Evolutionary conservation across 2,113 vertebrate species (phyloP).

Genomic region (Nesogale talazaci): DNA sequence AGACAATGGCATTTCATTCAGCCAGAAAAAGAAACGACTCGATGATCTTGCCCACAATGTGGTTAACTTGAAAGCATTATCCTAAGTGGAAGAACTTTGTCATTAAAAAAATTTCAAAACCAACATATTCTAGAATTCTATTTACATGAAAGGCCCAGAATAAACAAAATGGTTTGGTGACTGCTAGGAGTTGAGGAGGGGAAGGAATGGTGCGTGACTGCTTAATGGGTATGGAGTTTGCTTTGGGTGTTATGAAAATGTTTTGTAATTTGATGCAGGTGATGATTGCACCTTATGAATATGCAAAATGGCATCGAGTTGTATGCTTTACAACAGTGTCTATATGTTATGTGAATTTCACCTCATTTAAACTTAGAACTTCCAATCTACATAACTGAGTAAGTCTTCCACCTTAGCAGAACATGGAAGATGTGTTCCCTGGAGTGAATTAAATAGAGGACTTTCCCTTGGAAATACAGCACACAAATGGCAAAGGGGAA

Average conservation of each 20-base stretch:
- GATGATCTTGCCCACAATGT: background rate
- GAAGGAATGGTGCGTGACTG: background rate
- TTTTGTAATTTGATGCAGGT: background rate
- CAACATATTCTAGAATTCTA: background rate
- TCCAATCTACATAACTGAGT: background rate
- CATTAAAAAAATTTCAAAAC: background rate
- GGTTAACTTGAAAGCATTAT: background rate
- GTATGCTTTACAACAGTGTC: background rate
- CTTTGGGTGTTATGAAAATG: background rate
- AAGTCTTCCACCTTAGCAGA: background rate
- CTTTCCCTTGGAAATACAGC: background rate
- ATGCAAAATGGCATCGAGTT: background rate
- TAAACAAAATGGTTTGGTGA: background rate
- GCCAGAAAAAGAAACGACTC: background rate
- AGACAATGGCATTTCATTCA: background rate
- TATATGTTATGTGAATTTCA: background rate
- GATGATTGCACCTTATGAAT: background rate
- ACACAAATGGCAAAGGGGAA: background rate
- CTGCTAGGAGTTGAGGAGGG: background rate
- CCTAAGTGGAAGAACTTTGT: background rate
- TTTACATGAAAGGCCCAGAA: too few relatives aligned
- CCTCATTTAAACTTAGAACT: background rate
- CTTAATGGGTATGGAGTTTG: background rate
- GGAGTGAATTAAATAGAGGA: background rate
- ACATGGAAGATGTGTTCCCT: background rate